Evolutionary conservation across 1,140 invertebrate species (phyloP), one percentile per base, ranked within the genome.

Genomic region (Adelges cooleyi): DNA sequence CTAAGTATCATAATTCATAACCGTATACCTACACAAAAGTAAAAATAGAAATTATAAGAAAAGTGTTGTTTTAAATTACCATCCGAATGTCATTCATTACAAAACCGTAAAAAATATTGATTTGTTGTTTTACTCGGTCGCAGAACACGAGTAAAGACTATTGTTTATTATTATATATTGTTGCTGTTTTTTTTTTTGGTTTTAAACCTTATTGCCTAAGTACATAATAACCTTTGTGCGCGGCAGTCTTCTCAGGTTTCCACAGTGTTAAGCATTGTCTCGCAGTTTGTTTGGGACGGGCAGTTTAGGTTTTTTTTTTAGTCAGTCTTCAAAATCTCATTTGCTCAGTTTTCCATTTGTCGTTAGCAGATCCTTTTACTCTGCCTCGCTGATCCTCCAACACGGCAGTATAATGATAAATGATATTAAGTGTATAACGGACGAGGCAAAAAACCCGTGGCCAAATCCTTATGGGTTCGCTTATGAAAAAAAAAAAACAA

Each of bases 341-440:
- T 56, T 56, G 53, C 22, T 42, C 22, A 42, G 53, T 56, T 56
- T 56, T 56, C 38, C 53, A 42, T 42, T 56, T 56, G 53, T 56
- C 53, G 38, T 56, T 56, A 56, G 53, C 53, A 56, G 36, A 56
- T 42, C 38, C 38, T 25, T 56, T 38, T 27, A 25, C 44, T 25
- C 53, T 25, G 33, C 22, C 10, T 23, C 36, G 22, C 36, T 42
- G 53, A 56, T 42, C 53, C 36, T n/a, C 22, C 15, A 40, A 42
- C 53, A 56, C 22, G 38, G 6, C n/a, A 23, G 38, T 56, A 56
- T 42, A 56, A 56, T 56, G 53, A 56, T 56, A 56, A 56, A 56
- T 56, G 53, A 56, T 56, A 42, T 56, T 56, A 56, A 56, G 53
- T 56, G 53, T 17, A 40, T 22, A 56, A 56, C 22, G 38, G 53